A percentile compares a stretch with the other conserved stretches of the same genome.
Conservation (phyloP, 1,140 invertebrate species). For the Papilio machaon region DNA sequence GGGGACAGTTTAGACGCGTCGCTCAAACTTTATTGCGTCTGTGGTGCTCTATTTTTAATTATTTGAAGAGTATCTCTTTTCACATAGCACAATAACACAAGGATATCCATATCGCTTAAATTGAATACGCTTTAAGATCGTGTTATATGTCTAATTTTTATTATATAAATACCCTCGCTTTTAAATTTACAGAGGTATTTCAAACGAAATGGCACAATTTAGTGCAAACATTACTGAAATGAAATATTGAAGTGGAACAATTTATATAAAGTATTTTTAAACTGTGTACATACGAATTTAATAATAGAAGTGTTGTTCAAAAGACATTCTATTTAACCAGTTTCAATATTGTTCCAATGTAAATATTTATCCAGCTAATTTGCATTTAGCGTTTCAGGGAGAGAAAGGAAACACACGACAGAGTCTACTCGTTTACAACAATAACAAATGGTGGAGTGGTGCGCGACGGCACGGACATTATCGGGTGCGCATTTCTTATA, state of each 20-base stretch:
- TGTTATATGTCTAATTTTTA: constrained; percentile 10
- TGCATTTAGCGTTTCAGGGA: constrained; percentile 64
- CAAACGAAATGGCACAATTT: background rate
- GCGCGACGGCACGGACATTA: constrained; percentile 41
- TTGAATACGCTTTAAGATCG: constrained; percentile 25
- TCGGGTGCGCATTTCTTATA: background rate
- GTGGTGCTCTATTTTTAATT: constrained; percentile 74
- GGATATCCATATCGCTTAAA: constrained; percentile 34
- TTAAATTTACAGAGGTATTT: background rate
- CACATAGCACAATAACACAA: constrained; percentile 42
- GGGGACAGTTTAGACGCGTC: constrained; percentile 71
- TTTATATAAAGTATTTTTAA: background rate
- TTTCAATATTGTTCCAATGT: constrained; percentile 62
- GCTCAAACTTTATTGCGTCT: constrained; percentile 66
- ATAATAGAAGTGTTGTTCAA: constrained; percentile 40
- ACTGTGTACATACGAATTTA: background rate
- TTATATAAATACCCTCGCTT: background rate
- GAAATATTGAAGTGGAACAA: background rate
- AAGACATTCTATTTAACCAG: constrained; percentile 65
- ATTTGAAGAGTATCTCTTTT: constrained; percentile 66
- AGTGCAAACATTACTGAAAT: background rate
- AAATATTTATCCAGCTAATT: constrained; percentile 80
- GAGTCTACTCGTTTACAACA: constrained; percentile 72
- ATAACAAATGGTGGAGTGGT: constrained; percentile 66
- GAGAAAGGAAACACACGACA: constrained; percentile 73